phyloP scores from a whole-genome alignment of 2,113 vertebrate species.

The Crotophaga sulcirostris region DNA sequence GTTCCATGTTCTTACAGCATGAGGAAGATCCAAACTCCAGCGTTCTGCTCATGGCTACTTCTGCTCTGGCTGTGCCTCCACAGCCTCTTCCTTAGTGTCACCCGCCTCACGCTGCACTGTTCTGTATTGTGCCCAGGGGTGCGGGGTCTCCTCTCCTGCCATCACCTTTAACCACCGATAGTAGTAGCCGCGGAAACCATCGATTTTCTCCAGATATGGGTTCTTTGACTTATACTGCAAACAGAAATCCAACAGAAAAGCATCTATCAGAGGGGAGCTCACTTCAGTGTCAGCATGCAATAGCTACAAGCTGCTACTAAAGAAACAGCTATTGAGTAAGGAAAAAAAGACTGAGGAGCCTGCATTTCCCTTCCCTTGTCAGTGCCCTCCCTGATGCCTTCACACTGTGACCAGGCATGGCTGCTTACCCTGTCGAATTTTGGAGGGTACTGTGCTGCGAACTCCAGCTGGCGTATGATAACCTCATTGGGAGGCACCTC shows the following conservation, averaged over 20 bases:
- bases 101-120: not conserved
- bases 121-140: conserved; percentile 82
- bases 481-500: conserved; percentile 87
- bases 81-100: not conserved
- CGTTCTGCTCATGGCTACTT: not conserved
- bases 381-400: not conserved
- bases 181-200: conserved; percentile 94
- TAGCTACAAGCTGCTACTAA: not conserved
- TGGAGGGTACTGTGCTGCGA: conserved; percentile 88
- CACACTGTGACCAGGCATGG: rapidly evolving
- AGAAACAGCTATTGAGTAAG: not conserved
- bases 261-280: not conserved
- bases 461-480: conserved; percentile 91
- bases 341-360: not conserved
- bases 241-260: not conserved
- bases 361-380: rapidly evolving
- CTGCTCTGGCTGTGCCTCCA: not conserved
- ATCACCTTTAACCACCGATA: conserved; percentile 86
- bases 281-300: not conserved
- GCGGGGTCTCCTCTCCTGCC: conserved; percentile 81
- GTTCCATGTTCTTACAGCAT: not conserved
- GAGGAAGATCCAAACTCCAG: not conserved
- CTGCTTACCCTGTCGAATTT: conserved; percentile 85
- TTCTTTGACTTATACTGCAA: conserved; percentile 88
- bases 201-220: conserved; percentile 88